These are phyloP conservation scores for Leptothorax acervorum DNA, from an alignment of 2,888 invertebrate species.

Conservation along the genomic window DNA sequence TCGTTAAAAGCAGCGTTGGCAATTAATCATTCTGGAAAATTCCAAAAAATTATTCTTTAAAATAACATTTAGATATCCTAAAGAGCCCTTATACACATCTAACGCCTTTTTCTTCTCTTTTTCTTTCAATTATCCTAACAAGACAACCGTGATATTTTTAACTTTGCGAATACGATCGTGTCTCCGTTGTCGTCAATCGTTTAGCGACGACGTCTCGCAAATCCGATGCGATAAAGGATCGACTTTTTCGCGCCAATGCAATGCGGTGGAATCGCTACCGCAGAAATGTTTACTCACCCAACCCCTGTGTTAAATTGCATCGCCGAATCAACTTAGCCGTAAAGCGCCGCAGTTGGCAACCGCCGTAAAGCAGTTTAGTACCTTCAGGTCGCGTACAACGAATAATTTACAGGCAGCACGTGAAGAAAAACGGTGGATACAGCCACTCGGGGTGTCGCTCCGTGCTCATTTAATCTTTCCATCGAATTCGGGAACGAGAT, in stretches of 20 bases:
- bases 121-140: not conserved
- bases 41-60: not conserved
- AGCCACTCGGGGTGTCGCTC: not conserved
- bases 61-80: not conserved
- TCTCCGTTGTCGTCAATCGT: constrained; percentile 13
- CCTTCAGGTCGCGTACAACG: constrained; percentile 35
- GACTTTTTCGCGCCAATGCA: constrained; percentile 4
- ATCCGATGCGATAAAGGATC: constrained; percentile 38
- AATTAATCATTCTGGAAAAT: not conserved
- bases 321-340: constrained; percentile 47
- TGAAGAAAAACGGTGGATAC: not conserved
- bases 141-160: constrained; percentile 11
- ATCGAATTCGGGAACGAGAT: constrained; percentile 10
- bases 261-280: constrained; percentile 7
- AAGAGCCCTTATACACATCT: not conserved
- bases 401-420: constrained; percentile 41
- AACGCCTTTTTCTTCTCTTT: no score
- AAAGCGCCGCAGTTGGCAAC: constrained; percentile 40
- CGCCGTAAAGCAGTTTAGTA: constrained; percentile 48
- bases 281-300: constrained; percentile 32
- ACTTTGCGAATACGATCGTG: constrained; percentile 10
- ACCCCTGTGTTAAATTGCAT: constrained; percentile 35
- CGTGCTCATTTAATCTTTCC: not conserved
- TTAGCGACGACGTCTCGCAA: constrained; percentile 26
- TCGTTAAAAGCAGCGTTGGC: not conserved